Base-by-base conservation (phyloP, 2,113 vertebrate species). In the Thalassarche chlororhynchos region DNA sequence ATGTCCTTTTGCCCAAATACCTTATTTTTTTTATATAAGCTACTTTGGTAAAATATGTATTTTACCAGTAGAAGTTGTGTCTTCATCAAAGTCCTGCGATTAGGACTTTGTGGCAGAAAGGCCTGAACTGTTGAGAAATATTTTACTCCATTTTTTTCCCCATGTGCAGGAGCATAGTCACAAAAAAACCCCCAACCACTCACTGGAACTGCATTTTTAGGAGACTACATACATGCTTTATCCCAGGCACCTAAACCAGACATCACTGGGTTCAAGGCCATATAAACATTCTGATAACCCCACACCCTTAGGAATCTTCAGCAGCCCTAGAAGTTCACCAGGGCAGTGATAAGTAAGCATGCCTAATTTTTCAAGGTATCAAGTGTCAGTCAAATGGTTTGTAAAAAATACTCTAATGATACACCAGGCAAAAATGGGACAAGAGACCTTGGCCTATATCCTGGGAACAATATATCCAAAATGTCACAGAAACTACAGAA, bases 101-200 rank as follows among this genome's bases (percentile, higher is more conserved):
- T 36, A 79, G 34, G 26, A 61, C 32, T 71, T 78, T 8, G 44
- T 0, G 14, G 57, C 34, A 79, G 36, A 89, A 96, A 91, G 16
- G 14, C 20, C 23, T 72, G 19, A 72, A 44, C 17, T 16, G 8
- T 6, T 52, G 79, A 64, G 61, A 87, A 7, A 8, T 60, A 76
- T 31, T 94, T 92, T 26, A 66, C 2, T n/a, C 25, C 9, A 8
- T 14, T 87, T 55, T 42, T 5, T 0, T 1, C 5, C 7, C 26
- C 26, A 40, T 2, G 13, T 60, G 60, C 34, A 86, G 18, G 8
- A 85, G 34, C 44, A 65, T 1, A 5, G 46, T 29, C 1, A 4
- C 23, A 82, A 77, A 51, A 38, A 55, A 40, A 3, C 0, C 5
- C 7, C 9, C 19, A 92, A 3, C 7, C 0, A 0, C 49, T 70